Base-by-base conservation (phyloP, 2,888 invertebrate species). In the Eilema depressum region DNA sequence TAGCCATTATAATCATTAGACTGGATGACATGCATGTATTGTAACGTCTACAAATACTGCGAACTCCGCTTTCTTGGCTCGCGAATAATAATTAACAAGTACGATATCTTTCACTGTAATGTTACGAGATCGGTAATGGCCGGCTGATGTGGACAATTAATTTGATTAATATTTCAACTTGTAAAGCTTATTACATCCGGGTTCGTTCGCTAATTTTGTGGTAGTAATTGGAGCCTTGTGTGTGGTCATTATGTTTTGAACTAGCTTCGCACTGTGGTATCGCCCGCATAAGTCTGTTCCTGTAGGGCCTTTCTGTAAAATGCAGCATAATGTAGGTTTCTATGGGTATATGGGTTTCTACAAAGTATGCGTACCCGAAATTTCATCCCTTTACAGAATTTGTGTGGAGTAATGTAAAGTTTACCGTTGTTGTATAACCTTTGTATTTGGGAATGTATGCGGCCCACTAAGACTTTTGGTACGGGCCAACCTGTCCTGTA, bases 121-220 rank as follows among this genome's bases (percentile, higher is more conserved):
- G 20, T 66, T 66, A 65, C 41, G 61, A 65, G 57, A 70, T 65
- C 10, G 66, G 56, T 70, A 41, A 66, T 70, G 10, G 62, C 26
- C 4, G 56, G 30, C 12, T 56, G 63, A 25, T 57, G 70, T 62
- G 37, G 26, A 37, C 63, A 60, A 64, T 59, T 63, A 68, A 33
- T 57, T 56, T 66, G 62, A 70, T 70, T 70, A 56, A 53, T 17
- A 64, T 61, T 64, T 69, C 23, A 63, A 63, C 17, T 63, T n/a
- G 63, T 57, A 28, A 26, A 59, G 47, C 41, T 37, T 53, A 61
- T 69, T 41, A 33, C n/a, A 61, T 69, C 65, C 65, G 69, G 53
- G 33, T 60, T 65, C 60, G n/a, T 60, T 65, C 53, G n/a, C 25
- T 37, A 25, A 37, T 41, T 65, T 56, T 3, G 33, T 23, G 14